Conservation (phyloP, 2,888 invertebrate genomes). For the Rhagium mordax region DNA sequence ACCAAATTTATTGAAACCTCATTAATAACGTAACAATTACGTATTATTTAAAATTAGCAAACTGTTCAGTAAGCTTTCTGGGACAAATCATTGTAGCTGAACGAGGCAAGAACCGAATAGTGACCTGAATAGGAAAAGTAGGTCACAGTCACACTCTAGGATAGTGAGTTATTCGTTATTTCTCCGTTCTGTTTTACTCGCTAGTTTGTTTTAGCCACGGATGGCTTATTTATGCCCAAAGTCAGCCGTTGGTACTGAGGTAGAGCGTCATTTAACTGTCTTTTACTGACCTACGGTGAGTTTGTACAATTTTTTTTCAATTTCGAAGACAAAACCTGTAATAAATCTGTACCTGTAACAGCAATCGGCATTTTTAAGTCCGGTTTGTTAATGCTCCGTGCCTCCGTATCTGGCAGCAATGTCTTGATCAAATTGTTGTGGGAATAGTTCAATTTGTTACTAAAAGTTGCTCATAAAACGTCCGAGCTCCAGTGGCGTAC, state of each 20-base stretch:
- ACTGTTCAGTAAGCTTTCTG: conserved; percentile 60
- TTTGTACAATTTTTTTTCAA: not conserved
- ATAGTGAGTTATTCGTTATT: conserved; percentile 60
- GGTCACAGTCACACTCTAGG: conserved; percentile 67
- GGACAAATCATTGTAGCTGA: conserved; percentile 64
- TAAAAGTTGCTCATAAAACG: too few relatives aligned
- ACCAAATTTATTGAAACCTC: conserved; percentile 26
- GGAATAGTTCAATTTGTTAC: too few relatives aligned
- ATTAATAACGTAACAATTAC: conserved; percentile 43
- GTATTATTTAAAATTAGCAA: conserved; percentile 55
- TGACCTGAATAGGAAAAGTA: conserved; percentile 68
- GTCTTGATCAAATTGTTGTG: too few relatives aligned
- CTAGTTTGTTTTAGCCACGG: conserved; percentile 24
- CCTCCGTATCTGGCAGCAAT: not conserved
- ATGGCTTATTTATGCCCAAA: conserved; percentile 14
- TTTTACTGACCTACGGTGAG: not conserved
- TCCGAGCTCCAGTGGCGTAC: too few relatives aligned
- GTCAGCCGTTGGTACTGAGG: not conserved
- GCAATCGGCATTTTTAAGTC: not conserved
- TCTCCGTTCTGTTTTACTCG: conserved; percentile 42
- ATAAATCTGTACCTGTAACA: not conserved
- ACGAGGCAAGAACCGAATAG: conserved; percentile 65
- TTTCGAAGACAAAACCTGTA: not conserved
- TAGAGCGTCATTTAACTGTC: not conserved
- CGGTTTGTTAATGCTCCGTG: not conserved